Base-by-base conservation (phyloP, 2,888 invertebrate species). In the Lasioglossum leucozonium region DNA sequence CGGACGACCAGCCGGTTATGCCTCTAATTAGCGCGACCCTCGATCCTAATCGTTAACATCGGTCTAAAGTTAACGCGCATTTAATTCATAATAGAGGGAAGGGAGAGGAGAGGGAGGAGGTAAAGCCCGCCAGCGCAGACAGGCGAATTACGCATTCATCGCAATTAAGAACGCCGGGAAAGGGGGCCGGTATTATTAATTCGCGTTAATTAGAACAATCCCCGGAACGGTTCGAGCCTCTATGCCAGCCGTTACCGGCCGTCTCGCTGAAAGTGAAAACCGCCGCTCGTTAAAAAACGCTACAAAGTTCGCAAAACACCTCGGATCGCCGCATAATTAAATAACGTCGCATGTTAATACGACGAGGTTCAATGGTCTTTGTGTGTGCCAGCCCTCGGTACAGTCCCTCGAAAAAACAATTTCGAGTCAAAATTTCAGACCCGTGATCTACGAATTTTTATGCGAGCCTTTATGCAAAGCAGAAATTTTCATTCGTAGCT, bases 1-100 rank as follows among this genome's bases (percentile, higher is more conserved):
- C 69, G 44, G 62, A 62, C 89, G 71, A 89, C 79, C 77, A 40
- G 77, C 55, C 81, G 65, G 67, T 47, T 75, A 75, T 47, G 79
- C 67, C 62, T 83, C 87, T 87, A 89, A 89, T 89, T 89, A 87
- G 75, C 79, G 76, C 79, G 81, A 87, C 83, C 89, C 76, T 69
- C 80, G 89, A 89, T 88, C 58, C 44, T 83, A 89, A 88, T 88
- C 88, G 75, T 82, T 58, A 76, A 74, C 80, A 79, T 62, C 82
- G 65, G 77, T 87, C 85, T 82, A 81, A 77, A 82, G 75, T 89
- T 89, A 85, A 79, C 79, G 82, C 76, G 79, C 73, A 76, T 85
- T 88, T 89, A 87, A 89, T 89, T 89, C 84, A 87, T 78, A 89
- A 89, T 69, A 80, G 42, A 67, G 69, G 51, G 22, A 77, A 44